Evolutionary conservation across 1,140 invertebrate genomes (phyloP).

Genomic region (Caenorhabditis remanei): DNA sequence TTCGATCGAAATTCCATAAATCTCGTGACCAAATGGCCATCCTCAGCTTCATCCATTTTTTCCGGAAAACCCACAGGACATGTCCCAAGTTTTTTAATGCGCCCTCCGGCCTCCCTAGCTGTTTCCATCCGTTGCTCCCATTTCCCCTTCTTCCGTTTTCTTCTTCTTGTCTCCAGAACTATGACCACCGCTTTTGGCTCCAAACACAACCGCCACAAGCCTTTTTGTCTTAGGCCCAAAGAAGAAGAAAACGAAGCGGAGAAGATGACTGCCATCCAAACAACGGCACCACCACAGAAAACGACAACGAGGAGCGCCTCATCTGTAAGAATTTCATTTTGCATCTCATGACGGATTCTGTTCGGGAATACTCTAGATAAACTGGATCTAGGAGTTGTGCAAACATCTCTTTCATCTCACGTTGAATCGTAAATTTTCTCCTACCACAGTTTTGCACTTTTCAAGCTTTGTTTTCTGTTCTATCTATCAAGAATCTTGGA

Average conservation of each 20-base stretch:
- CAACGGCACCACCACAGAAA: slow-evolving; percentile 6
- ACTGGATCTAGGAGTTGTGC: background rate
- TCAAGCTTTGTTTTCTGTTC: background rate
- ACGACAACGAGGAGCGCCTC: slow-evolving; percentile 37
- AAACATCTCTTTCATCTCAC: background rate
- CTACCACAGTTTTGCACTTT: background rate
- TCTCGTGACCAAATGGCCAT: slow-evolving; percentile 36
- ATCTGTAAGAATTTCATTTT: slow-evolving; percentile 52
- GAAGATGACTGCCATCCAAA: slow-evolving; percentile 50
- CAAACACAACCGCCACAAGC: slow-evolving; percentile 15
- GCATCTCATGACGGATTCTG: slow-evolving; percentile 38
- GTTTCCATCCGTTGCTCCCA: slow-evolving; percentile 37
- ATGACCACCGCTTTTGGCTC: slow-evolving; percentile 41
- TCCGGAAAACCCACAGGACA: slow-evolving; percentile 46
- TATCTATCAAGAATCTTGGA: background rate
- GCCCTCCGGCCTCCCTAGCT: background rate
- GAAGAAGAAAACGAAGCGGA: slow-evolving; percentile 39
- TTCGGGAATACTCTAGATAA: slow-evolving; percentile 33
- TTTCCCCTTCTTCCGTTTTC: slow-evolving; percentile 15
- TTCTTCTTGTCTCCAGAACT: slow-evolving; percentile 40
- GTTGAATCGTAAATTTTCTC: slow-evolving; percentile 11
- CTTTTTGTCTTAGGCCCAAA: slow-evolving; percentile 38
- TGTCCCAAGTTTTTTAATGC: slow-evolving; percentile 53
- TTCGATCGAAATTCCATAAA: slow-evolving; percentile 18
- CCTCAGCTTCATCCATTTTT: slow-evolving; percentile 7